Base-by-base conservation (phyloP, 2,113 vertebrate genomes). In the Drymodes brunneopygia region DNA sequence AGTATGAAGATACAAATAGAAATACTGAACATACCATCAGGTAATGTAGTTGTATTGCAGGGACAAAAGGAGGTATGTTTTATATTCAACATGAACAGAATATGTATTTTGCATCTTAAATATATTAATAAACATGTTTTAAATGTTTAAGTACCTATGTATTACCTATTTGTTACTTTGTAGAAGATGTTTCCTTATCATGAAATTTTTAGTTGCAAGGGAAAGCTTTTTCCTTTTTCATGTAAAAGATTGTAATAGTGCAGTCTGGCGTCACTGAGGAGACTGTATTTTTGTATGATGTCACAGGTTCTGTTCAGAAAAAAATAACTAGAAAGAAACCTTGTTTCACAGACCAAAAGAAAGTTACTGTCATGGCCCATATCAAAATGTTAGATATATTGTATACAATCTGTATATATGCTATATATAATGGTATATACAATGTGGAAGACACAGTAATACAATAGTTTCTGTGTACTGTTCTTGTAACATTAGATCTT, bases 401-500 rank as follows among this genome's bases (percentile, higher is more conserved):
- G 97, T 98, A 98, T 97, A 98, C 96, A 97, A 96, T 96, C 94
- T 98, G 98, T 98, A 98, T 97, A 98, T 98, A 98, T 97, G 94
- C 92, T 98, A 97, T 98, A 98, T 97, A 98, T 97, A 97, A 97
- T 94, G 95, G 92, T 97, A 98, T 97, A 98, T 97, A 98, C 70
- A 21, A 92, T 86, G 97, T 98, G 98, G 97, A 97, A 98, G 96
- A 94, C 98, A 98, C 97, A 97, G 97, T 98, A 95, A 97, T 97
- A 97, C 96, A 98, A 97, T 97, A 97, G 98, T 98, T 98, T 85
- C 98, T 98, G 98, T 98, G 97, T 98, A 97, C 97, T 97, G 98
- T 98, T 98, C 98, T 98, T 98, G 97, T 98, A 98, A 98, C 96
- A 98, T 97, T 98, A 98, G 98, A 97, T 78, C 97, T 98, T 98